A percentile compares a stretch with the other conserved stretches of the same genome.
Evolutionary conservation across 2,797 vertebrate genomes (phyloP).

Genomic region (Harpagifer antarcticus): DNA sequence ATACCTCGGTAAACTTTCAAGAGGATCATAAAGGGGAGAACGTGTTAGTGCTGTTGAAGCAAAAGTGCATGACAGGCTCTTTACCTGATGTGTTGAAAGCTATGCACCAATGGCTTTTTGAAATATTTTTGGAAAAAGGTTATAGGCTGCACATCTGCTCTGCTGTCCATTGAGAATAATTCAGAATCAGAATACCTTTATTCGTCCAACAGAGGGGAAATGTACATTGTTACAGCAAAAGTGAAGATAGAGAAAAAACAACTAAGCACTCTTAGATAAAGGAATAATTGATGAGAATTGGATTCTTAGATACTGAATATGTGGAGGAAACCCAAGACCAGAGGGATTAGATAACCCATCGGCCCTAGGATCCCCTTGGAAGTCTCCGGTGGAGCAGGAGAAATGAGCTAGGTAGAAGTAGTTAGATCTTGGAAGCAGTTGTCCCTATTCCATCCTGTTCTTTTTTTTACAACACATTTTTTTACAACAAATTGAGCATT

Average conservation of each 20-base stretch:
- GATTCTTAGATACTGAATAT: neutral
- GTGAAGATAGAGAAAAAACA: too few relatives aligned
- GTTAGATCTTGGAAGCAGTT: constrained; percentile 8
- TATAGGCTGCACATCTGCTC: neutral
- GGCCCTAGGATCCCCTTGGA: neutral
- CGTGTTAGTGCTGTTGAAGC: constrained; percentile 22
- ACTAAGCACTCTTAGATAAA: too few relatives aligned
- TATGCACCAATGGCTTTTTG: neutral
- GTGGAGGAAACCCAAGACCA: neutral
- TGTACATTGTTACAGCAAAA: too few relatives aligned
- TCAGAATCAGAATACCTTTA: too few relatives aligned
- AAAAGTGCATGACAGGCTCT: neutral
- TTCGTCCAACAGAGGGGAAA: too few relatives aligned
- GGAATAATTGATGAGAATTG: neutral
- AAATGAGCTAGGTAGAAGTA: neutral
- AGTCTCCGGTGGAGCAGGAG: neutral
- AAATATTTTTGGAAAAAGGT: neutral
- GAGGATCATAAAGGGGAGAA: constrained; percentile 9
- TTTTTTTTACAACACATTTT: too few relatives aligned
- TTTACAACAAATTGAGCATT: constrained; percentile 6
- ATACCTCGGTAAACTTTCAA: constrained; percentile 44
- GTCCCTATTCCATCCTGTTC: neutral
- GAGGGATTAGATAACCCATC: neutral
- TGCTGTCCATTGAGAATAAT: neutral
- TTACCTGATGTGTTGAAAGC: neutral